Percentiles rank a stretch among this genome's conserved stretches.
Evolutionary conservation across 2,888 invertebrate species (phyloP).

Genomic region (Psylliodes chrysocephalus): DNA sequence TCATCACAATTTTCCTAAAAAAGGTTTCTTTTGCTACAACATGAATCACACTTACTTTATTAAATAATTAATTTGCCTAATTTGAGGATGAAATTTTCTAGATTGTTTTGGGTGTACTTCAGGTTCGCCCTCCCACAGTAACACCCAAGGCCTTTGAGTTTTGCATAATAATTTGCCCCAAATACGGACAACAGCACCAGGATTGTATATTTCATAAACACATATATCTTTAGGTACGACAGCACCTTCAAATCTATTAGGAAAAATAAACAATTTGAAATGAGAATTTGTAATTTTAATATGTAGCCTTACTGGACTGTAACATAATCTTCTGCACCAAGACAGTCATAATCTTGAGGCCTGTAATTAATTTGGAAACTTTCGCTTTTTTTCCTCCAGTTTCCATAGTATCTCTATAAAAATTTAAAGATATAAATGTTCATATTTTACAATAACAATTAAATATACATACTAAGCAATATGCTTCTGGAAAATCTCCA

Average conservation of each 20-base stretch:
- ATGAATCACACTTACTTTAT: slow-evolving; percentile 59
- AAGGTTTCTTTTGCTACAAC: no score
- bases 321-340: slow-evolving; percentile 83
- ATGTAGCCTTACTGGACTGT: slow-evolving; percentile 67
- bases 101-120: slow-evolving; percentile 70
- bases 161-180: slow-evolving; percentile 70
- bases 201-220: slow-evolving; percentile 87
- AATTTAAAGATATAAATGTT: background rate
- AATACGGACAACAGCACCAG: slow-evolving; percentile 83
- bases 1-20: no score
- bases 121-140: slow-evolving; percentile 81
- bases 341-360: slow-evolving; percentile 75
- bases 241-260: slow-evolving; percentile 70
- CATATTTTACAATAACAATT: background rate
- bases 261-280: background rate
- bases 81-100: slow-evolving; percentile 80
- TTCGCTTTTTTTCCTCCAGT: slow-evolving; percentile 86
- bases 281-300: slow-evolving; percentile 64
- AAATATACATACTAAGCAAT: slow-evolving; percentile 79
- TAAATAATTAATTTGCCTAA: slow-evolving; percentile 69
- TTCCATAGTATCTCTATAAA: slow-evolving; percentile 82
- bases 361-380: slow-evolving; percentile 76
- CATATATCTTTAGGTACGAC: slow-evolving; percentile 77
- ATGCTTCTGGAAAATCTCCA: slow-evolving; percentile 91
- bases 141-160: slow-evolving; percentile 71